These are phyloP conservation scores for Watsonalla cultraria DNA, from an alignment of 2,888 invertebrate species.

Conservation along the genomic window DNA sequence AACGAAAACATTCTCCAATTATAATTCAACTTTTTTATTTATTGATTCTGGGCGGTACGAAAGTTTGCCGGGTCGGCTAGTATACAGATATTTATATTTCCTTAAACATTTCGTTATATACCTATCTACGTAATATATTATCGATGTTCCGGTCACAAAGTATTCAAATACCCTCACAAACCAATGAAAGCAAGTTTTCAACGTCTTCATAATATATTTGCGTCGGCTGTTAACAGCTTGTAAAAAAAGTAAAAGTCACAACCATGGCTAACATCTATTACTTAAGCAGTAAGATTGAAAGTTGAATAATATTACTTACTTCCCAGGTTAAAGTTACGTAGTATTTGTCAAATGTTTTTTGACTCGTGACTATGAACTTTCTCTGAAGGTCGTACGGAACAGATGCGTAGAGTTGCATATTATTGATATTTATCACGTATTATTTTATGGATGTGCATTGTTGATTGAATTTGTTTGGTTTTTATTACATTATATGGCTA, in stretches of 20 bases:
- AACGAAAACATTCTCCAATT: too few relatives aligned
- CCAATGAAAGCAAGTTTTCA: constrained; percentile 51
- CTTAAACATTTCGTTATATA: too few relatives aligned
- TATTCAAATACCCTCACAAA: neutral
- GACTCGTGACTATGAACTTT: constrained; percentile 47
- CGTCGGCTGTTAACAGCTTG: constrained; percentile 28
- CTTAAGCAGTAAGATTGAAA: constrained; percentile 28
- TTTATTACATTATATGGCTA: too few relatives aligned
- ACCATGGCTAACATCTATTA: constrained; percentile 20
- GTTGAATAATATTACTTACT: constrained; percentile 22
- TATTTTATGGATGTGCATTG: too few relatives aligned
- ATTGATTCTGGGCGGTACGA: too few relatives aligned
- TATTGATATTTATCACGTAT: neutral
- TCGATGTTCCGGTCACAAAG: neutral
- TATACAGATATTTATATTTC: too few relatives aligned
- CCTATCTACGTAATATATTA: neutral
- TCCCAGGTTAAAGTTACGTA: constrained; percentile 45
- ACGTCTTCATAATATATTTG: constrained; percentile 39
- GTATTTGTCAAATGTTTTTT: constrained; percentile 43
- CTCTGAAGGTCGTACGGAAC: constrained; percentile 58
- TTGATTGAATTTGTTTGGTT: too few relatives aligned
- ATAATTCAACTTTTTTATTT: too few relatives aligned
- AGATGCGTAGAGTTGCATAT: constrained; percentile 23
- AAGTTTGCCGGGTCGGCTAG: too few relatives aligned
- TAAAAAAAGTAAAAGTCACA: constrained; percentile 49